Conservation (phyloP, 2,888 invertebrate genomes). For the Nomada lathburiana region DNA sequence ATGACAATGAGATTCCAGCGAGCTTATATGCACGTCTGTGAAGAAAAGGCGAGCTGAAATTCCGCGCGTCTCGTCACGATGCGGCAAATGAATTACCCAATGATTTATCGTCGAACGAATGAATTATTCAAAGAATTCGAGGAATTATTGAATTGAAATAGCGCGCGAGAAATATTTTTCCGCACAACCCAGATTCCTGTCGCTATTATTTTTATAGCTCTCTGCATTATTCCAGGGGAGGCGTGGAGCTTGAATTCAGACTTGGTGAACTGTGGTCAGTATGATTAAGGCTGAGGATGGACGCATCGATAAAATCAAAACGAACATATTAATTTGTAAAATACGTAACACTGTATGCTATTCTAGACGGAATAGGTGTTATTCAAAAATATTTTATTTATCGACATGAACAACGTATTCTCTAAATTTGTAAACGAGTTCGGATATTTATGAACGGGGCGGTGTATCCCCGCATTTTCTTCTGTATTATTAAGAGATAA, state of each 20-base stretch:
- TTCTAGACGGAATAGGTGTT: too few species aligned
- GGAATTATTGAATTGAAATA: slow-evolving; percentile 33
- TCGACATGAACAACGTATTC: too few species aligned
- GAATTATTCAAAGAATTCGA: slow-evolving; percentile 55
- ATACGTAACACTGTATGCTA: too few species aligned
- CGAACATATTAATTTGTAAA: too few species aligned
- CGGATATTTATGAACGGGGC: neutral
- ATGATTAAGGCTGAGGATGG: too few species aligned
- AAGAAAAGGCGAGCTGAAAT: neutral
- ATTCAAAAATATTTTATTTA: too few species aligned
- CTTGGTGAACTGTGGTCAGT: neutral
- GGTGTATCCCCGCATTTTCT: slow-evolving; percentile 20
- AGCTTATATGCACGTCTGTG: neutral
- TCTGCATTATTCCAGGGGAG: neutral
- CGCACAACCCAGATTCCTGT: slow-evolving; percentile 7
- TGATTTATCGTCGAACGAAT: slow-evolving; percentile 28
- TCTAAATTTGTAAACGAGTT: neutral
- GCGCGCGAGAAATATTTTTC: slow-evolving; percentile 16
- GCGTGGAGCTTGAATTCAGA: slow-evolving; percentile 24
- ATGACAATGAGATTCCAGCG: neutral
- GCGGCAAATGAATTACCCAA: slow-evolving; percentile 7
- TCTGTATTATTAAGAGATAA: slow-evolving; percentile 26
- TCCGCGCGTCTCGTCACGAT: slow-evolving; percentile 2
- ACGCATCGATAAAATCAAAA: neutral
- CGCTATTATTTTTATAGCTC: slow-evolving; percentile 5